Evolutionary conservation across 2,888 invertebrate genomes (phyloP).

Genomic region (Drosophila neutralis): DNA sequence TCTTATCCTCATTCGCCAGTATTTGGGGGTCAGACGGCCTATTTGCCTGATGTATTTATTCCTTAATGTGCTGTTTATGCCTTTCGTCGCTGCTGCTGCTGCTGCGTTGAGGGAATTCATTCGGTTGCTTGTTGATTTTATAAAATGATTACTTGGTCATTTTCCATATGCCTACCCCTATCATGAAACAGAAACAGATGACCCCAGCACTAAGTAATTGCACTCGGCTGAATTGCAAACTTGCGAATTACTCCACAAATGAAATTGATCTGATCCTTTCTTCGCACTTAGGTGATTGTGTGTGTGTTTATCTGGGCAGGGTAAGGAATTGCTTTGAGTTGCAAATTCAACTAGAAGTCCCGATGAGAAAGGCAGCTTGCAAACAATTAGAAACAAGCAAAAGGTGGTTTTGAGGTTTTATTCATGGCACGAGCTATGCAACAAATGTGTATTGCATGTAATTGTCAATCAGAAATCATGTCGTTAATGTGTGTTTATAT

Average conservation of each 20-base stretch:
- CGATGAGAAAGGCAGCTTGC: neutral
- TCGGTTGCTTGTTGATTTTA: constrained; percentile 53
- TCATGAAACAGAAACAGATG: constrained; percentile 15
- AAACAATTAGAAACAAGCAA: neutral
- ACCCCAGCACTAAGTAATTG: constrained; percentile 58
- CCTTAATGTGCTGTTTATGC: constrained; percentile 76
- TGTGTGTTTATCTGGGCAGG: constrained; percentile 6
- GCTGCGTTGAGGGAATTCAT: constrained; percentile 51
- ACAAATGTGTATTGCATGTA: neutral
- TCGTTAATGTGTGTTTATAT: neutral
- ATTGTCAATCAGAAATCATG: neutral
- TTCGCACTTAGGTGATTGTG: neutral
- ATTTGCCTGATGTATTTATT: constrained; percentile 56
- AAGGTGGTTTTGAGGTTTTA: neutral
- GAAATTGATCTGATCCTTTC: constrained; percentile 25
- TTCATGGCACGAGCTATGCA: neutral
- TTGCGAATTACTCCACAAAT: constrained; percentile 42
- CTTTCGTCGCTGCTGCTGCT: constrained; percentile 44
- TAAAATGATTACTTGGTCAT: constrained; percentile 73
- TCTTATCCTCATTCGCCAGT: constrained; percentile 14
- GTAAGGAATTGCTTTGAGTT: neutral
- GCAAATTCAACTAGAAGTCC: neutral
- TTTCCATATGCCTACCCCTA: constrained; percentile 57
- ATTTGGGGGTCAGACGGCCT: constrained; percentile 15
- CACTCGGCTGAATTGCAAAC: constrained; percentile 64